Conservation (phyloP, 2,113 vertebrate genomes). For the Sinosuthora webbiana region DNA sequence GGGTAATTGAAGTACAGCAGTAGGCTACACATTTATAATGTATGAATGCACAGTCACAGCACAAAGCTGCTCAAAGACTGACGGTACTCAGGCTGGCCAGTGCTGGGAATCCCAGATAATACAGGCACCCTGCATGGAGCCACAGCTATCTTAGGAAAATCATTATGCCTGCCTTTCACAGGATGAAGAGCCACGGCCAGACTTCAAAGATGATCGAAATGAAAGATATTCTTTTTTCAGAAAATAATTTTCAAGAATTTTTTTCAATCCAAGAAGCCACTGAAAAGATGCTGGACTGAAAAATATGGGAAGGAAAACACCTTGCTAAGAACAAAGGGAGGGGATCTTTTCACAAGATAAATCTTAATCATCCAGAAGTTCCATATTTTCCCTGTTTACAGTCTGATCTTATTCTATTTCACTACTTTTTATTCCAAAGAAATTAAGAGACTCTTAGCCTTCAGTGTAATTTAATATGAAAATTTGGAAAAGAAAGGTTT, state of each 20-base stretch:
- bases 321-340: neutral
- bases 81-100: neutral
- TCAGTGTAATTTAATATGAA: neutral
- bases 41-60: neutral
- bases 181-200: neutral
- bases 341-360: neutral
- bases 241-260: neutral
- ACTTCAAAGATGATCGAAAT: neutral
- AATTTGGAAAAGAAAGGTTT: neutral
- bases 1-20: neutral
- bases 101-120: neutral
- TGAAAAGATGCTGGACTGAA: neutral
- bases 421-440: neutral
- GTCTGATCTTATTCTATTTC: neutral
- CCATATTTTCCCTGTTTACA: neutral
- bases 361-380: neutral
- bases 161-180: neutral
- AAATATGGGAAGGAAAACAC: neutral
- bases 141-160: neutral
- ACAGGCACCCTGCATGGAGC: neutral
- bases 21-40: neutral
- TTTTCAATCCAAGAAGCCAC: neutral
- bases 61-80: neutral
- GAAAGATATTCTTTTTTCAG: neutral
- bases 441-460: neutral